Evolutionary conservation across 1,140 invertebrate genomes (phyloP).

Genomic region (Heliothis virescens): DNA sequence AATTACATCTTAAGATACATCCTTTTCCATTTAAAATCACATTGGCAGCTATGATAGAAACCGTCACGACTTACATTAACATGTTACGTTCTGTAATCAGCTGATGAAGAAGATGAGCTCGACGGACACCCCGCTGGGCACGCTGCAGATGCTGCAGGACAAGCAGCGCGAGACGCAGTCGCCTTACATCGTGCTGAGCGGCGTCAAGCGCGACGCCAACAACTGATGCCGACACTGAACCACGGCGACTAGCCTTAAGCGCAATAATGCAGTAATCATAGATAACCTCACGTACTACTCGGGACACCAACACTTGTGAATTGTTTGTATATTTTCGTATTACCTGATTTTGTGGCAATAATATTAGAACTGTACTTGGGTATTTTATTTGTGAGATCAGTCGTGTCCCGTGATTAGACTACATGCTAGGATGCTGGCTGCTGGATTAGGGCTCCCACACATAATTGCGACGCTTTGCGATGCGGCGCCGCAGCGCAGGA

Average conservation of each 20-base stretch:
- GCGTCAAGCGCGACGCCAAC: constrained; percentile 89
- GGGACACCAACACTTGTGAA: background rate
- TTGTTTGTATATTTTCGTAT: constrained; percentile 17
- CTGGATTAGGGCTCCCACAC: no score
- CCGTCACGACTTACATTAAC: background rate
- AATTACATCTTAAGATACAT: no score
- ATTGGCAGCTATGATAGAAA: no score
- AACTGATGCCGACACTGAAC: constrained; percentile 48
- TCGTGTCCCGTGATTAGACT: no score
- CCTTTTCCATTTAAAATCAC: no score
- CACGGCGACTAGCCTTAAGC: background rate
- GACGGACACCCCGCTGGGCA: constrained; percentile 98
- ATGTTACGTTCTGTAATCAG: background rate
- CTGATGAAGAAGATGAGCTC: constrained; percentile 99
- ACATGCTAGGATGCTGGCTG: no score
- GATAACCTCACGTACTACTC: background rate
- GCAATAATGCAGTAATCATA: background rate
- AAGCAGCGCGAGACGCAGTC: constrained; percentile 99
- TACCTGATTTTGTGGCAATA: constrained; percentile 3
- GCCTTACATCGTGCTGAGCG: constrained; percentile 97
- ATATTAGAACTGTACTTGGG: background rate
- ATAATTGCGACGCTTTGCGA: no score
- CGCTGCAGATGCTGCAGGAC: constrained; percentile 96
- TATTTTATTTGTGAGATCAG: background rate
- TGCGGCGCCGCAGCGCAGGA: no score